Percentiles rank a stretch among this genome's conserved stretches.
phyloP scores from a whole-genome alignment of 2,113 vertebrate genomes.

The Machaerirhynchus nigripectus region DNA sequence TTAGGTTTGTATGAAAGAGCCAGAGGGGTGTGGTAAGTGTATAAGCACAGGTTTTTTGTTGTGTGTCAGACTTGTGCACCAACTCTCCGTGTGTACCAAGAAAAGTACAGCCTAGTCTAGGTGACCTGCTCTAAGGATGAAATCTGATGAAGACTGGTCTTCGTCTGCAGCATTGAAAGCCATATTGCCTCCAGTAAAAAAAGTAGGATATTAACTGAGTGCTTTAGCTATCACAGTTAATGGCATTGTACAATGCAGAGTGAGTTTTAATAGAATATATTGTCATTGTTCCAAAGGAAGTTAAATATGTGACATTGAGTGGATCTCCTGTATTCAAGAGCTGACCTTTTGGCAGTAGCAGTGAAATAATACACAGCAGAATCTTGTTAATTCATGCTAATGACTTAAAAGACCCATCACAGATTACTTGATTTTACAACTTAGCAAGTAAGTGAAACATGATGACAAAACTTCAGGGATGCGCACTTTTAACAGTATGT shows the following conservation, averaged over 20 bases:
- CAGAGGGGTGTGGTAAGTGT: neutral
- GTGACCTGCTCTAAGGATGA: neutral
- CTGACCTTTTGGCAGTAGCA: neutral
- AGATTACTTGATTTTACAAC: slow-evolving; percentile 44
- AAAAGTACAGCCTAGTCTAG: neutral
- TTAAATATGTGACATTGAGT: neutral
- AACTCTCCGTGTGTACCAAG: neutral
- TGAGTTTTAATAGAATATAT: neutral
- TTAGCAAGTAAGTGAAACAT: slow-evolving; percentile 29
- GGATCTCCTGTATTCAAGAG: neutral
- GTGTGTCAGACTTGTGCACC: neutral
- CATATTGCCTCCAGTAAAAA: neutral
- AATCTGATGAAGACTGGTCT: neutral
- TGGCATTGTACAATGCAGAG: neutral
- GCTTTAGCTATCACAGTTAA: neutral
- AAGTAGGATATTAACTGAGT: neutral
- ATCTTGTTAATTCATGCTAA: slow-evolving; percentile 52
- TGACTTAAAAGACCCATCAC: neutral
- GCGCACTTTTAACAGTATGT: neutral
- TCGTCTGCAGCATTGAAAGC: neutral
- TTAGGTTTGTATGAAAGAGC: neutral
- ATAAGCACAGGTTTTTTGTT: neutral
- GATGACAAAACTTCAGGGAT: neutral
- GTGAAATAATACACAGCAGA: slow-evolving; percentile 20
- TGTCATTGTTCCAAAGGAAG: neutral